Evolutionary conservation across 2,888 invertebrate species (phyloP).

Genomic region (Gnatocerus cornutus): DNA sequence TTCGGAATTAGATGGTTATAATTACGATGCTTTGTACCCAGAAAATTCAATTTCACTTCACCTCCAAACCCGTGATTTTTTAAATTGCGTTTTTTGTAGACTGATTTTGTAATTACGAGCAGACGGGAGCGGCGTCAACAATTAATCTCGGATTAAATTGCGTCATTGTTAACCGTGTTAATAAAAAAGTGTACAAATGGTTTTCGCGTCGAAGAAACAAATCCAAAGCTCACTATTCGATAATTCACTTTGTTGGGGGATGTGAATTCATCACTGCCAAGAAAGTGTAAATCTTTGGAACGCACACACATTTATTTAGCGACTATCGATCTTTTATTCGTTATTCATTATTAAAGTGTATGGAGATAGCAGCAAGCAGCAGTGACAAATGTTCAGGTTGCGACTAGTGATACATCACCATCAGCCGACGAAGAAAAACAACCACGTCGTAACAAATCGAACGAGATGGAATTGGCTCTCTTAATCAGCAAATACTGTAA

Average conservation of each 20-base stretch:
- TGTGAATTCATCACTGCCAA: slow-evolving; percentile 25
- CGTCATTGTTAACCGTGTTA: slow-evolving; percentile 23
- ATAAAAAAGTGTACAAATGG: slow-evolving; percentile 3
- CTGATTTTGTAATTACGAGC: slow-evolving; percentile 20
- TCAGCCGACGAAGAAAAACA: slow-evolving; percentile 17
- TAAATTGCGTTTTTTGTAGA: slow-evolving; percentile 21
- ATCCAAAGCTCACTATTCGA: neutral
- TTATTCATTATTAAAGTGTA: slow-evolving; percentile 44
- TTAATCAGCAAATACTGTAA: slow-evolving; percentile 11
- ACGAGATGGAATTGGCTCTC: slow-evolving; percentile 18
- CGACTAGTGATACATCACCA: slow-evolving; percentile 42
- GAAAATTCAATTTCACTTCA: slow-evolving; percentile 23
- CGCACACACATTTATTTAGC: slow-evolving; percentile 22
- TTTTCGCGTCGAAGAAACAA: neutral
- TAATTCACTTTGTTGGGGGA: slow-evolving; percentile 5
- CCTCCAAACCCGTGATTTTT: slow-evolving; percentile 9
- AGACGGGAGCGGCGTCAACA: slow-evolving; percentile 21
- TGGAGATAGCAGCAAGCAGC: slow-evolving; percentile 33
- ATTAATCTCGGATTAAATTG: slow-evolving; percentile 19
- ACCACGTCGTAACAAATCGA: slow-evolving; percentile 9
- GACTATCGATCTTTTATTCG: slow-evolving; percentile 42
- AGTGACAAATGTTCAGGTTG: slow-evolving; percentile 47
- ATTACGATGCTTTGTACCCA: neutral
- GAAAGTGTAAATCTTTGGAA: slow-evolving; percentile 31
- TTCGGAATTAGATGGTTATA: slow-evolving; percentile 4